phyloP scores from a whole-genome alignment of 2,797 vertebrate genomes.

The Premnoplex brunnescens region DNA sequence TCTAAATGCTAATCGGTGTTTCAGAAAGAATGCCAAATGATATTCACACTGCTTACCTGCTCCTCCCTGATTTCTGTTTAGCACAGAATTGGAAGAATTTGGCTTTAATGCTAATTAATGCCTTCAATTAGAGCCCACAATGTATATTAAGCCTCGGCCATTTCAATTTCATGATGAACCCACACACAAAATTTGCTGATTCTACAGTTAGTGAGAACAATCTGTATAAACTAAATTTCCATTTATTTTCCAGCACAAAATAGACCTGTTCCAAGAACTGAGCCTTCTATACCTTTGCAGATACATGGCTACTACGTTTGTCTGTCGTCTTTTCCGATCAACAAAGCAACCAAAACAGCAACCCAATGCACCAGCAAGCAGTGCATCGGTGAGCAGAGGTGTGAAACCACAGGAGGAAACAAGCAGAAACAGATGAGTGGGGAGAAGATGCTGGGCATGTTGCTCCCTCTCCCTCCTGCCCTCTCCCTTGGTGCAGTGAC shows the following conservation, averaged over 20 bases:
- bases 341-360: neutral
- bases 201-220: neutral
- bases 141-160: neutral
- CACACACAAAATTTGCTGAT: constrained; percentile 1
- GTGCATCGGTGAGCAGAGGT: neutral
- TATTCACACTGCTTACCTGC: neutral
- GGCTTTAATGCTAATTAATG: constrained; percentile 49
- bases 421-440: neutral
- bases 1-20: constrained; percentile 36
- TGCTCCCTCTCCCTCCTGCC: neutral
- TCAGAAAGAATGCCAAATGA: constrained; percentile 36
- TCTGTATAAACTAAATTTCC: neutral
- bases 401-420: constrained; percentile 33
- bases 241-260: neutral
- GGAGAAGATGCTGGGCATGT: neutral
- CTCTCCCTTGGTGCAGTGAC: fast-evolving
- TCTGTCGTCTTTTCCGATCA: constrained; percentile 49
- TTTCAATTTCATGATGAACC: constrained; percentile 7
- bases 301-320: neutral
- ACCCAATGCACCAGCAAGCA: neutral
- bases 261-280: constrained; percentile 31
- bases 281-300: neutral
- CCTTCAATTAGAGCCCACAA: constrained; percentile 36
- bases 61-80: constrained; percentile 42
- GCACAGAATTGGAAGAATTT: neutral